Evolutionary conservation across 2,113 vertebrate species (phyloP).

Genomic region (Dromiciops gliroides): DNA sequence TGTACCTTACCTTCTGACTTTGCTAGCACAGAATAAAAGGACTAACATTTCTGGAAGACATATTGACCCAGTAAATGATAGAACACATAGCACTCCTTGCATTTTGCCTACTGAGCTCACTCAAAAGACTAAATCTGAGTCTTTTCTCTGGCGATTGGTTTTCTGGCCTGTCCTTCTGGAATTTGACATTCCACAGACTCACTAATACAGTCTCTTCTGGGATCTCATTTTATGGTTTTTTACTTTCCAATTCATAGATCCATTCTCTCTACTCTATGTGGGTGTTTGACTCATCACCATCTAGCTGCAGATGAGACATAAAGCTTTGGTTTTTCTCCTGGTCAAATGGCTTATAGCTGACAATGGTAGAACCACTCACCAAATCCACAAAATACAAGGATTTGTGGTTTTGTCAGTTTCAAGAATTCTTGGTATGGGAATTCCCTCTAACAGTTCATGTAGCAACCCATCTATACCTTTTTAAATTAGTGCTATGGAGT

Average conservation of each 20-base stretch:
- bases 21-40: not conserved
- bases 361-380: not conserved
- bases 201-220: not conserved
- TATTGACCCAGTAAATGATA: not conserved
- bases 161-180: not conserved
- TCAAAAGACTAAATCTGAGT: not conserved
- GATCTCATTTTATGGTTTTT: not conserved
- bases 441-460: not conserved
- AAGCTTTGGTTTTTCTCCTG: not conserved
- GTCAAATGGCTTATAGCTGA: not conserved
- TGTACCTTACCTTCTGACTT: not conserved
- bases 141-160: not conserved
- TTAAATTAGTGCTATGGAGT: not conserved
- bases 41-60: not conserved
- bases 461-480: not conserved
- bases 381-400: not conserved
- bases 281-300: not conserved
- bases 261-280: not conserved
- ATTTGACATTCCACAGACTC: not conserved
- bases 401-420: not conserved
- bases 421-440: not conserved
- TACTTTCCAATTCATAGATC: not conserved
- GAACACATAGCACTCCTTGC: not conserved
- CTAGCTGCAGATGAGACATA: not conserved
- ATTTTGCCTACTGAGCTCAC: not conserved